Base-by-base conservation (phyloP, 1,140 invertebrate genomes). In the Drosophila arizonae region DNA sequence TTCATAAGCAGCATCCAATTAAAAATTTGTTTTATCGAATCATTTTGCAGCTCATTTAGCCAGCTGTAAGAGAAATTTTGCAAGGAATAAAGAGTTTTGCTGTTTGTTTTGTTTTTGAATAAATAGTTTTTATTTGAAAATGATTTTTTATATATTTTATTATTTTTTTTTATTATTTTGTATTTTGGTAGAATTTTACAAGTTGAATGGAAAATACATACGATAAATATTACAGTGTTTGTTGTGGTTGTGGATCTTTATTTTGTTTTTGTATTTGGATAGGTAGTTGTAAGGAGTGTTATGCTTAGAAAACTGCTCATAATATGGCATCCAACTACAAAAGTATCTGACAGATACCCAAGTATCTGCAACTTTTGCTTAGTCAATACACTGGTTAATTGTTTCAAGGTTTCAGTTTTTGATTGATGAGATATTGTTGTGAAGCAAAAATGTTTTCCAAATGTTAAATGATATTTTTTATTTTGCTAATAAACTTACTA, bases 41-140 rank as follows among this genome's bases (percentile, higher is more conserved):
- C 52, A 68, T 61, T 62, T 62, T 36, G 41, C 43, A 70, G 72
- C 72, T 63, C 56, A n/a, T 30, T 45, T 39, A 72, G 30, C 15
- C 36, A 41, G 72, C 82, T 87, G 80, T 64, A 72, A 73, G 62
- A 54, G 74, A 77, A 85, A 73, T 52, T 46, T 46, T 17, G 62
- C 45, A 41, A 48, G 41, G 24, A 82, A 79, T 58, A 50, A 52
- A 77, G 69, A 74, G 41, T 48, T 77, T 64, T 46, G 43, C 62
- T 62, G 61, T 55, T 74, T 64, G 52, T 70, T 88, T 88, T 79
- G 70, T 88, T 88, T 88, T 88, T 88, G 84, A 88, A 88, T 88
- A 88, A 88, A 88, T 89, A 89, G 77, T 84, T 88, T 87, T 88
- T 88, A 88, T 88, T 88, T 81, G 81, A 88, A 88, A 88, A 79